Percentiles rank a stretch among this genome's conserved stretches.
Conservation (phyloP, 2,113 vertebrate genomes). For the Pelusios castaneus region DNA sequence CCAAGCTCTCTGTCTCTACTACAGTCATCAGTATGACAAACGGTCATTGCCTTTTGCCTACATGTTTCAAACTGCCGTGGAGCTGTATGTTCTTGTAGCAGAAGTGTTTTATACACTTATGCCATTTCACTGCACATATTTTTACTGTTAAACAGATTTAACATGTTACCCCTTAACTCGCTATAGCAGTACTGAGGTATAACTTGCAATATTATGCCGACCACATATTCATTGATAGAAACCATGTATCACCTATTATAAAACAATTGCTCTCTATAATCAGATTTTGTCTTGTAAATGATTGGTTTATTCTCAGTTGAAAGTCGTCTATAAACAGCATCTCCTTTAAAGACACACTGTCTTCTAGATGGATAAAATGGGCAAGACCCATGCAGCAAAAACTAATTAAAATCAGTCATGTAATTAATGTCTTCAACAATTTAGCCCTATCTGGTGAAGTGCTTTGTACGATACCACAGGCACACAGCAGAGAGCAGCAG, state of each 20-base stretch:
- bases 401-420: fast-evolving
- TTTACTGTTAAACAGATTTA: background rate
- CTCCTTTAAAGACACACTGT: background rate
- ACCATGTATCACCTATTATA: background rate
- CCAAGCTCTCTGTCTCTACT: background rate
- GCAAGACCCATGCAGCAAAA: background rate
- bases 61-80: background rate
- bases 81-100: background rate
- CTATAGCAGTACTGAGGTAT: background rate
- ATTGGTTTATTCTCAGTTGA: background rate
- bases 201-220: background rate
- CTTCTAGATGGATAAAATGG: background rate
- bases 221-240: background rate
- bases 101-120: background rate
- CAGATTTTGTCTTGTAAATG: background rate
- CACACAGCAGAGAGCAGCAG: slow-evolving; percentile 27
- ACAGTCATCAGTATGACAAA: background rate
- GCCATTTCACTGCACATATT: background rate
- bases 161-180: background rate
- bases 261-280: background rate
- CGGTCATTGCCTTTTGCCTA: background rate
- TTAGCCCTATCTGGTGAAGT: background rate
- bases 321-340: background rate
- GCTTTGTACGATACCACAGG: background rate
- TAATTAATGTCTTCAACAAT: background rate